Conservation (phyloP, 2,888 invertebrate species). For the Corbicula japonica region DNA sequence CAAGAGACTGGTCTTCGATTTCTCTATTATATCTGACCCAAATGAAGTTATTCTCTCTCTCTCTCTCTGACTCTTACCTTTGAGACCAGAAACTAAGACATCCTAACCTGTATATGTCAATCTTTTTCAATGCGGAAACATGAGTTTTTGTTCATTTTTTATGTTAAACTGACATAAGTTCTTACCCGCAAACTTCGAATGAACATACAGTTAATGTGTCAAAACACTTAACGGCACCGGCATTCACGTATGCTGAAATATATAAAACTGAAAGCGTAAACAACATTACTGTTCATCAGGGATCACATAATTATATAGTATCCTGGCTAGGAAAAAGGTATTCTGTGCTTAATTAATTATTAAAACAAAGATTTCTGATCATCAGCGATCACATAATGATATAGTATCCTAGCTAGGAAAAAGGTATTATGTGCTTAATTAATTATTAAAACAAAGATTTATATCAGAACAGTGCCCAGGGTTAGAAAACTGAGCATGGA, state of each 20-base stretch:
- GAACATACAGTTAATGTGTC: conserved; percentile 47
- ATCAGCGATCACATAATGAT: neutral
- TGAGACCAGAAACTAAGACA: too few species aligned
- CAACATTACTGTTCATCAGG: neutral
- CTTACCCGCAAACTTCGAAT: conserved; percentile 62
- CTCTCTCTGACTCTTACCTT: too few species aligned
- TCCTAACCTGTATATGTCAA: too few species aligned
- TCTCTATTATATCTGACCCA: too few species aligned
- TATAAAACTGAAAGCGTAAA: neutral
- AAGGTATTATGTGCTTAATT: neutral
- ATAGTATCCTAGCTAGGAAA: neutral
- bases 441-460: neutral
- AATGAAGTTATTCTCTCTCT: too few species aligned
- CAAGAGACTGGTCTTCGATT: too few species aligned
- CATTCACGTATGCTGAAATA: conserved; percentile 16
- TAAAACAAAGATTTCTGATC: neutral
- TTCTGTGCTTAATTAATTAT: too few species aligned
- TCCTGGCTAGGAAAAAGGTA: too few species aligned
- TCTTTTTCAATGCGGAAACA: too few species aligned
- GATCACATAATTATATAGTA: neutral
- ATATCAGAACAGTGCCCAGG: too few species aligned
- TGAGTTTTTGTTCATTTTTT: too few species aligned
- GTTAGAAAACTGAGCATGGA: too few species aligned
- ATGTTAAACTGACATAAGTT: neutral
- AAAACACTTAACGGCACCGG: conserved; percentile 40